Conservation (phyloP, 2,113 vertebrate species). For the Saimiri boliviensis region DNA sequence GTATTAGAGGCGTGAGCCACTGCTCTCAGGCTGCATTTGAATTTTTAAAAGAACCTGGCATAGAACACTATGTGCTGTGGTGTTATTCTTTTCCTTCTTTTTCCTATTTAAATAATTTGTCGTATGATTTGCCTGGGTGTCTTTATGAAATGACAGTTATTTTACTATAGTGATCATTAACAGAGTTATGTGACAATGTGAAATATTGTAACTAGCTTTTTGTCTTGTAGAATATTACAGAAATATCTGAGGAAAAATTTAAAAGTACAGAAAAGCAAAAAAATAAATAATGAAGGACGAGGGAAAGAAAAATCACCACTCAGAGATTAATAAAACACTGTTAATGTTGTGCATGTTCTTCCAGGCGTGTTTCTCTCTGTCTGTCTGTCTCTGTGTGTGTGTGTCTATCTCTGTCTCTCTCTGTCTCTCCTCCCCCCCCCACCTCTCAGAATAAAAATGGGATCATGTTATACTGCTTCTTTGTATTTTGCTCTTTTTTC, state of each 20-base stretch:
- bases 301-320: background rate
- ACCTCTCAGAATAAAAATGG: background rate
- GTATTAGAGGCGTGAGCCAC: too few relatives aligned
- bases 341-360: background rate
- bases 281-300: background rate
- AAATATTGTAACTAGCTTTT: background rate
- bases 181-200: background rate
- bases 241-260: background rate
- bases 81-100: background rate
- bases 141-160: background rate
- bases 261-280: background rate
- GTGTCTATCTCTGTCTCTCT: too few relatives aligned
- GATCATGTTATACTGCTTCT: background rate
- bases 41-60: background rate
- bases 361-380: background rate
- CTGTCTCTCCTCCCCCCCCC: too few relatives aligned
- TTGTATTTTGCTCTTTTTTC: background rate
- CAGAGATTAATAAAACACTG: background rate
- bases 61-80: background rate
- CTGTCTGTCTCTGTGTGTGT: too few relatives aligned
- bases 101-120: background rate
- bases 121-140: background rate
- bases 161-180: background rate
- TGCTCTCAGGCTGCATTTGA: background rate
- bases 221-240: conserved; percentile 14